Evolutionary conservation across 2,113 vertebrate species (phyloP).

Genomic region (Sebastes schlegelii): DNA sequence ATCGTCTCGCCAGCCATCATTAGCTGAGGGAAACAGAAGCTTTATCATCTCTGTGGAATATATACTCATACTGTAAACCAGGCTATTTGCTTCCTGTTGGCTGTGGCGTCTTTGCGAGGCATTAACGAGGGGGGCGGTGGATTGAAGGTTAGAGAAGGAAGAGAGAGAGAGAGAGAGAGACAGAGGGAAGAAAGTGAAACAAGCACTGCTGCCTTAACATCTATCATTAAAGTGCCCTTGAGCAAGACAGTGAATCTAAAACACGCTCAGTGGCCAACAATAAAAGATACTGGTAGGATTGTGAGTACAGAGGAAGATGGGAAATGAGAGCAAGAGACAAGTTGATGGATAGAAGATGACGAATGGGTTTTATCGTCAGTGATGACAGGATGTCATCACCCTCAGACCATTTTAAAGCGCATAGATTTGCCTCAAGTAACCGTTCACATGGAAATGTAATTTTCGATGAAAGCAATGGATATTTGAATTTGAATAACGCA

Average conservation of each 20-base stretch:
- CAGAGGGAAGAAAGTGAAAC: conserved; percentile 11
- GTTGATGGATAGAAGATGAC: conserved; percentile 49
- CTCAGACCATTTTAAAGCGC: conserved; percentile 26
- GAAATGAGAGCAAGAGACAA: conserved; percentile 24
- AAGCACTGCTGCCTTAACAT: neutral
- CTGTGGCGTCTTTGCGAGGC: neutral
- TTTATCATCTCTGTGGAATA: conserved; percentile 8
- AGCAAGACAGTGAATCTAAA: conserved; percentile 22
- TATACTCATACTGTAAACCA: neutral
- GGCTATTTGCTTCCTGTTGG: neutral
- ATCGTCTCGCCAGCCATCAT: neutral
- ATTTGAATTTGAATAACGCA: conserved; percentile 3
- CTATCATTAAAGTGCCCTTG: conserved; percentile 3
- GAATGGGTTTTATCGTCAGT: conserved; percentile 62
- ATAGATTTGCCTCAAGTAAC: conserved; percentile 45
- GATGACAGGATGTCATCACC: conserved; percentile 69
- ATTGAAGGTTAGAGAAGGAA: conserved; percentile 16
- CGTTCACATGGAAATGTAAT: conserved; percentile 35
- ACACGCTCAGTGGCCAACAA: conserved; percentile 7
- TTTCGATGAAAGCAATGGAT: conserved; percentile 9
- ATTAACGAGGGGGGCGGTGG: neutral
- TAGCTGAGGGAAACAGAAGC: conserved; percentile 5
- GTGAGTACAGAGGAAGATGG: conserved; percentile 24
- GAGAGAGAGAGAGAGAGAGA: neutral
- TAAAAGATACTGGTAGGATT: conserved; percentile 20